phyloP scores from a whole-genome alignment of 2,113 vertebrate species.

The Paedocypris sp. region DNA sequence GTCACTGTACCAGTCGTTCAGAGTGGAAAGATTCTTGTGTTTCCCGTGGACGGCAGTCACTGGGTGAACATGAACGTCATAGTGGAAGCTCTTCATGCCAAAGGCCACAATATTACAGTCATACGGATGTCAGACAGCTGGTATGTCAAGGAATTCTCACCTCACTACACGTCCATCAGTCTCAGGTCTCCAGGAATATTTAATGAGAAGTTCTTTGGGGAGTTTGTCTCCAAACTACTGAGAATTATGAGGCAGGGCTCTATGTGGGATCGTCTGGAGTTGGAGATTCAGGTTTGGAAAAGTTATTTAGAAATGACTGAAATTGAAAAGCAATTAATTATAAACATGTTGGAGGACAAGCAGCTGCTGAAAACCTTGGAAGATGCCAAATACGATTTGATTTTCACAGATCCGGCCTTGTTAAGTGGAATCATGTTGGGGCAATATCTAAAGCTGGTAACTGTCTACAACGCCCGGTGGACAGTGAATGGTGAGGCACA shows the following conservation, averaged over 20 bases:
- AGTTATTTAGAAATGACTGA: neutral
- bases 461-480: slow-evolving; percentile 39
- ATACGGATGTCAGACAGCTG: slow-evolving; percentile 12
- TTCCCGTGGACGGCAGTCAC: slow-evolving; percentile 50
- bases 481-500: slow-evolving; percentile 28
- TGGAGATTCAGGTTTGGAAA: slow-evolving; percentile 20
- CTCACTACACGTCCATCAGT: slow-evolving; percentile 18
- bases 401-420: slow-evolving; percentile 36
- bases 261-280: slow-evolving; percentile 1
- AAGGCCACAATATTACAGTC: slow-evolving; percentile 47
- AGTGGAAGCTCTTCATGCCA: slow-evolving; percentile 44
- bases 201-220: neutral
- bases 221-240: neutral
- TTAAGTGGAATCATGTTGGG: slow-evolving; percentile 25
- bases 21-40: slow-evolving; percentile 48
- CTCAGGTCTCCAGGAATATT: neutral
- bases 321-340: slow-evolving; percentile 14
- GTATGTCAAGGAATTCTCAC: slow-evolving; percentile 15
- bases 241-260: slow-evolving; percentile 14
- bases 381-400: slow-evolving; percentile 30
- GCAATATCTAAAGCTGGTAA: slow-evolving; percentile 34
- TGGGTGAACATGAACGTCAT: slow-evolving; percentile 50
- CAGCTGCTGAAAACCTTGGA: slow-evolving; percentile 12
- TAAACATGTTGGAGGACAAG: slow-evolving; percentile 11
- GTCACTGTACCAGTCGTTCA: neutral